These are phyloP conservation scores for Brachynemurus nebulosus DNA, from an alignment of 2,888 invertebrate genomes.

Conservation along the genomic window DNA sequence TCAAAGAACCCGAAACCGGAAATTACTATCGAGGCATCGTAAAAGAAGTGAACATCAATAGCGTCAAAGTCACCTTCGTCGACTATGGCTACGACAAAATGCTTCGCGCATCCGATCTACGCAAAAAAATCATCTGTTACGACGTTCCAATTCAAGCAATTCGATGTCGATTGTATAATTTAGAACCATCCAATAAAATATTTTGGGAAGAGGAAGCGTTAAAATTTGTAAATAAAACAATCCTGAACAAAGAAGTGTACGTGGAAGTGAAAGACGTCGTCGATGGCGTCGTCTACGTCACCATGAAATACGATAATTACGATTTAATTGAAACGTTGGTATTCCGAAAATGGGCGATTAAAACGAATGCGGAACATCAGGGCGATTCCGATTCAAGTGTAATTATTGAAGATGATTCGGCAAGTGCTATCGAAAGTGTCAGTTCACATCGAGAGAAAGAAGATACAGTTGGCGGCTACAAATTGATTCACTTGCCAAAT, in stretches of 20 bases:
- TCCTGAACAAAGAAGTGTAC: conserved; percentile 43
- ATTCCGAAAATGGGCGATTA: not conserved
- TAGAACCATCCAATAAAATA: conserved; percentile 32
- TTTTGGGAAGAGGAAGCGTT: conserved; percentile 42
- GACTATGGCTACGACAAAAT: conserved; percentile 73
- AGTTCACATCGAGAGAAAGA: no score
- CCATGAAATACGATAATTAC: not conserved
- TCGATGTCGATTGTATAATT: conserved; percentile 41
- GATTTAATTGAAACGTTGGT: not conserved
- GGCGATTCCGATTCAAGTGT: conserved; percentile 31
- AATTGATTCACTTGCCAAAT: not conserved
- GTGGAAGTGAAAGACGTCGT: conserved; percentile 32
- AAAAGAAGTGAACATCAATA: conserved; percentile 26
- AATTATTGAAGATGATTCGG: conserved; percentile 33
- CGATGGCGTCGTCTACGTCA: not conserved
- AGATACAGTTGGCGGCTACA: not conserved
- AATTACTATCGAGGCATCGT: conserved; percentile 59
- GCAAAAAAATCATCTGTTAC: conserved; percentile 45
- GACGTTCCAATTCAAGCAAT: conserved; percentile 53
- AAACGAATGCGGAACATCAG: conserved; percentile 26
- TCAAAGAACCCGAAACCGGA: conserved; percentile 45
- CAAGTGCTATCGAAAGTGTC: conserved; percentile 24
- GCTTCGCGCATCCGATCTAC: conserved; percentile 40
- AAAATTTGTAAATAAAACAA: conserved; percentile 43
- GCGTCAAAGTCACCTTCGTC: conserved; percentile 49